Conservation (phyloP, 2,797 vertebrate species). For the Acridotheres tristis region DNA sequence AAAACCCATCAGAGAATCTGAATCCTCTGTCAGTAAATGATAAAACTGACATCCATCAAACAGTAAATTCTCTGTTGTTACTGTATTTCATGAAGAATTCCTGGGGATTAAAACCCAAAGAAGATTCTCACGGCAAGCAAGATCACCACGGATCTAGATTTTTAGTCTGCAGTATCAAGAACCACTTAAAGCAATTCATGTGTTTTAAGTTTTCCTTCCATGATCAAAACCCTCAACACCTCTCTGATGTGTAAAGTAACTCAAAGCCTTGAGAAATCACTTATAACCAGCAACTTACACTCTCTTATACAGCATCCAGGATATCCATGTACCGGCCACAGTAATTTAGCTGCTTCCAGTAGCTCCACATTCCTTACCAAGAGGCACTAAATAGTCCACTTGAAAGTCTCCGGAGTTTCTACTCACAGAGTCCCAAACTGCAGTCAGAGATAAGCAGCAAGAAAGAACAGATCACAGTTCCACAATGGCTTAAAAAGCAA, state of each 20-base stretch:
- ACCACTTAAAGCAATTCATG: neutral
- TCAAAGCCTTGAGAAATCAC: slow-evolving; percentile 52
- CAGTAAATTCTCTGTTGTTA: neutral
- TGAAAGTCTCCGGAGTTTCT: slow-evolving; percentile 50
- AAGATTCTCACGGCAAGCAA: slow-evolving; percentile 17
- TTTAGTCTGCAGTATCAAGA: slow-evolving; percentile 22
- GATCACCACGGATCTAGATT: slow-evolving; percentile 44
- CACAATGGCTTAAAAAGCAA: slow-evolving; percentile 51
- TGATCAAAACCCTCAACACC: slow-evolving; percentile 33
- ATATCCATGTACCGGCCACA: neutral
- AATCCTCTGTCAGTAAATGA: slow-evolving; percentile 36
- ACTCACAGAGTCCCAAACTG: slow-evolving; percentile 49
- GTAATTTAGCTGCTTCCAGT: slow-evolving; percentile 52
- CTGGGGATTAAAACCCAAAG: slow-evolving; percentile 29
- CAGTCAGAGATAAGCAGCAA: slow-evolving; percentile 57
- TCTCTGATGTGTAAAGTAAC: slow-evolving; percentile 47
- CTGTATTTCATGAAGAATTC: slow-evolving; percentile 34
- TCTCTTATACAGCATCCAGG: slow-evolving; percentile 14
- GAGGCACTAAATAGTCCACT: slow-evolving; percentile 19
- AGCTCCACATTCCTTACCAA: slow-evolving; percentile 44
- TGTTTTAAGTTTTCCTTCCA: slow-evolving; percentile 31
- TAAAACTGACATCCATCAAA: slow-evolving; percentile 45
- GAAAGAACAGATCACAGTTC: slow-evolving; percentile 48
- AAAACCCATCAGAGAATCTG: slow-evolving; percentile 2
- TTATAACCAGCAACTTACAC: neutral